phyloP scores from a whole-genome alignment of 2,797 vertebrate species.

The Streptopelia turtur region DNA sequence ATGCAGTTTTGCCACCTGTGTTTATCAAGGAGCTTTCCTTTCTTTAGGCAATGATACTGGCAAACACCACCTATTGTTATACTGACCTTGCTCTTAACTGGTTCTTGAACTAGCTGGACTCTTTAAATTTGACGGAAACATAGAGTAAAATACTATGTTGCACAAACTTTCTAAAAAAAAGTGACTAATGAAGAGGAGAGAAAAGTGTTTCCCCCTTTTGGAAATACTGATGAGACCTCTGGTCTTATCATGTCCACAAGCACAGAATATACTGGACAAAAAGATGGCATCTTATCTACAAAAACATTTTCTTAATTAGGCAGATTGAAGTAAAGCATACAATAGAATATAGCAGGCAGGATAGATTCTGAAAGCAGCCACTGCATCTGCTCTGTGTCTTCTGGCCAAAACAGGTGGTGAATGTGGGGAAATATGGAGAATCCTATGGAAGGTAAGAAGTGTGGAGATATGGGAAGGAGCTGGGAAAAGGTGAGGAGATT shows the following conservation, averaged over 20 bases:
- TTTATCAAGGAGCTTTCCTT: neutral
- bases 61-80: neutral
- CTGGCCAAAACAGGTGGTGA: neutral
- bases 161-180: neutral
- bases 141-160: neutral
- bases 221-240: neutral
- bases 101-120: neutral
- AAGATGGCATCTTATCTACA: neutral
- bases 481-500: neutral
- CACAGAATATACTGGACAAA: neutral
- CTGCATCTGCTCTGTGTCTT: neutral
- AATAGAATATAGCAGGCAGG: neutral
- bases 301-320: neutral
- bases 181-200: neutral
- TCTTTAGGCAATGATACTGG: neutral
- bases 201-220: neutral
- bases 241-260: neutral
- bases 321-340: neutral
- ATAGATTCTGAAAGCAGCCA: neutral
- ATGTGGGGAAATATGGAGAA: neutral
- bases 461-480: neutral
- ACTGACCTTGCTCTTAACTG: neutral
- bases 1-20: neutral
- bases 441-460: neutral
- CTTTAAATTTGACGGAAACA: neutral